Evolutionary conservation across 1,140 invertebrate species (phyloP).

Genomic region (Pararge aegeria): DNA sequence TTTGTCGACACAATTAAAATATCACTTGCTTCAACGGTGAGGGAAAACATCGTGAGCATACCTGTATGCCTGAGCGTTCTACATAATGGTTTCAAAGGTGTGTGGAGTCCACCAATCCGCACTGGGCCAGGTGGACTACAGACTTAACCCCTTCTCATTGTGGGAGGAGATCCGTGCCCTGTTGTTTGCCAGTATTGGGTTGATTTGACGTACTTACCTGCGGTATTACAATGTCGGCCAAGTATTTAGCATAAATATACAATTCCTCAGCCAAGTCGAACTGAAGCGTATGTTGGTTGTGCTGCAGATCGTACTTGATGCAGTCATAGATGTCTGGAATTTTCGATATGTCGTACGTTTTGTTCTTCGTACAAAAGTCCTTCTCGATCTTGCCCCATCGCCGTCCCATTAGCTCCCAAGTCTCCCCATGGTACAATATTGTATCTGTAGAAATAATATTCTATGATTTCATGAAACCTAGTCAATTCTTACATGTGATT

Average conservation of each 20-base stretch:
- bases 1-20: too few relatives aligned
- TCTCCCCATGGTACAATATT: constrained; percentile 98
- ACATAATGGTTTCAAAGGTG: too few relatives aligned
- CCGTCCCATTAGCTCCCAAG: constrained; percentile 98
- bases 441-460: constrained; percentile 82
- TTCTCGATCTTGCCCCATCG: constrained; percentile 99
- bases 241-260: constrained; percentile 96
- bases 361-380: constrained; percentile 96
- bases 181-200: too few relatives aligned
- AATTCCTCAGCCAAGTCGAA: constrained; percentile 97
- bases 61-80: too few relatives aligned
- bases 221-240: constrained; percentile 99
- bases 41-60: too few relatives aligned
- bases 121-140: too few relatives aligned
- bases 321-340: constrained; percentile 99
- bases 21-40: too few relatives aligned
- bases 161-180: too few relatives aligned
- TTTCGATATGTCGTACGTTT: constrained; percentile 98
- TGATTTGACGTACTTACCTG: too few relatives aligned
- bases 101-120: too few relatives aligned
- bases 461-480: neutral
- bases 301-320: constrained; percentile 99
- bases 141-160: too few relatives aligned
- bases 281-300: constrained; percentile 97
- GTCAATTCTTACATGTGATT: neutral